Conservation (phyloP, 2,797 vertebrate species). For the Odontamblyopus rebecca region DNA sequence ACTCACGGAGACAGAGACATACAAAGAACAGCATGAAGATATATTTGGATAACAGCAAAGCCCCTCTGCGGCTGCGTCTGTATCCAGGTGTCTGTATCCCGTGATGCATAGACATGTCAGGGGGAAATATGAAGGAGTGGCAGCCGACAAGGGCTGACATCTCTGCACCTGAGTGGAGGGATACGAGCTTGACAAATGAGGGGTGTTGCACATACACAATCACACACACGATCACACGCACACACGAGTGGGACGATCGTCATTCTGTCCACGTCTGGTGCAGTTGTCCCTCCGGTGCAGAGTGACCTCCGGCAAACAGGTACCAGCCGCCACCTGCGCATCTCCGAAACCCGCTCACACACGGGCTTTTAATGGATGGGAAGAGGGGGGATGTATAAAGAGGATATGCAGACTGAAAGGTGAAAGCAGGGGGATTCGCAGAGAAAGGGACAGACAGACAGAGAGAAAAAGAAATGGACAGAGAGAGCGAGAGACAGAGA, state of each 20-base stretch:
- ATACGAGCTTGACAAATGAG: slow-evolving; percentile 74
- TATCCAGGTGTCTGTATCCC: slow-evolving; percentile 30
- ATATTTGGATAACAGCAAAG: slow-evolving; percentile 55
- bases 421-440: slow-evolving; percentile 28
- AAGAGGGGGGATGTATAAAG: slow-evolving; percentile 55
- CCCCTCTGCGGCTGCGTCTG: slow-evolving; percentile 52
- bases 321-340: slow-evolving; percentile 32
- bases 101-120: slow-evolving; percentile 73
- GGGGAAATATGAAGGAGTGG: slow-evolving; percentile 68
- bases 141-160: slow-evolving; percentile 70
- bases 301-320: slow-evolving; percentile 29
- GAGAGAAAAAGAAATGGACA: not conserved
- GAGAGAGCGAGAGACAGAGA: no score
- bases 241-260: slow-evolving; percentile 24
- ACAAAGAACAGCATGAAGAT: slow-evolving; percentile 55
- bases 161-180: slow-evolving; percentile 58
- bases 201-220: slow-evolving; percentile 43
- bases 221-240: slow-evolving; percentile 27
- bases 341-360: slow-evolving; percentile 32
- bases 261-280: slow-evolving; percentile 61
- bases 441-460: not conserved
- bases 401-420: slow-evolving; percentile 47
- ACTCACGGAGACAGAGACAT: slow-evolving; percentile 33
- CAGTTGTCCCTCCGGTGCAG: slow-evolving; percentile 56
- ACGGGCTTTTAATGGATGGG: slow-evolving; percentile 54